These are phyloP conservation scores for Chaetoderma sp. DNA, from an alignment of 2,888 invertebrate genomes.

Conservation along the genomic window DNA sequence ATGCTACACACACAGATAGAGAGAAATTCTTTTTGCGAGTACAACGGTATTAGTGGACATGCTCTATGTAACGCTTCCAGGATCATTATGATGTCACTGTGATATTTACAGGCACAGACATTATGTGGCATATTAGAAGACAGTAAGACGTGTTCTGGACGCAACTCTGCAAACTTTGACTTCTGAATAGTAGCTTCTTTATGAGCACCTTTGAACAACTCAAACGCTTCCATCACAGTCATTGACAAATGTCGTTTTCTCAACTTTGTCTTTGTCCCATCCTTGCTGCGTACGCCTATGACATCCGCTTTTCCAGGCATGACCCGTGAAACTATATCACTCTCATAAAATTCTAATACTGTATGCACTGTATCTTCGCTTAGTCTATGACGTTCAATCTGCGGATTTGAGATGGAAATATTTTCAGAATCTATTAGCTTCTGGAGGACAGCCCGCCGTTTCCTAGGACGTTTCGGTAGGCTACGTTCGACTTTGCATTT, in stretches of 20 bases:
- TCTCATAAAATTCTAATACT: conserved; percentile 13
- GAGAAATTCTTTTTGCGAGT: conserved; percentile 11
- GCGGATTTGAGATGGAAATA: too few species aligned
- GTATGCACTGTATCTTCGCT: too few species aligned
- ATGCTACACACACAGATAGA: conserved; percentile 6
- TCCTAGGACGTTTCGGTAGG: not conserved
- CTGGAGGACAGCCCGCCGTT: too few species aligned
- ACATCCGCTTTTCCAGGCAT: conserved; percentile 18
- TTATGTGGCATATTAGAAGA: conserved; percentile 11
- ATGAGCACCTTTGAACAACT: conserved; percentile 1
- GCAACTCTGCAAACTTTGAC: conserved; percentile 17
- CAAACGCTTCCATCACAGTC: conserved; percentile 7
- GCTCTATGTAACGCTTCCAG: conserved; percentile 14
- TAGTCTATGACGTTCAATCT: too few species aligned
- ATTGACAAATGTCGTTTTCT: conserved; percentile 12
- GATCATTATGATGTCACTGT: conserved; percentile 16
- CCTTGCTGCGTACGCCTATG: not conserved
- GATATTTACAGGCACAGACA: conserved; percentile 19
- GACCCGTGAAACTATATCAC: not conserved
- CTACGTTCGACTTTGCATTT: not conserved
- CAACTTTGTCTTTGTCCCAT: not conserved
- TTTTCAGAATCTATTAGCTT: too few species aligned
- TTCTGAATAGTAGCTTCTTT: not conserved
- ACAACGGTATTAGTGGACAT: conserved; percentile 6
- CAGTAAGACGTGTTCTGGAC: conserved; percentile 13